Evolutionary conservation across 2,113 vertebrate genomes (phyloP).

Genomic region (Bos javanicus): DNA sequence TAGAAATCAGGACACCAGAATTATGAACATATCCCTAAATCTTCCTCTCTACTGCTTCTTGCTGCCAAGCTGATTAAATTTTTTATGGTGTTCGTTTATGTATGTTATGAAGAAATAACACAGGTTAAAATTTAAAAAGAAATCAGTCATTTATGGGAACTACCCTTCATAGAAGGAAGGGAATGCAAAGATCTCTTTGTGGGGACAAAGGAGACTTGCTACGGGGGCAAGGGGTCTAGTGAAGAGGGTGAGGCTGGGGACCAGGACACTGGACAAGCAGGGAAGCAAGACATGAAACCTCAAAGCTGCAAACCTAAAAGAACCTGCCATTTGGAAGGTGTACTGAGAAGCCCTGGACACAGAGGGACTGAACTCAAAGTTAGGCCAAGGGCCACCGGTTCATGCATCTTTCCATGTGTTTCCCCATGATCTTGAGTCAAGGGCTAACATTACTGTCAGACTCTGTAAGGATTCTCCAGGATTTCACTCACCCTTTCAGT

Average conservation of each 20-base stretch:
- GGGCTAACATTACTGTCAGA: not conserved
- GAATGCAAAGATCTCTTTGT: not conserved
- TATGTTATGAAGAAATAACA: not conserved
- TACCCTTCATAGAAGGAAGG: not conserved
- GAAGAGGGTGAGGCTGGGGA: no score
- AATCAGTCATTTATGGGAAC: not conserved
- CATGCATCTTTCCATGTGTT: not conserved
- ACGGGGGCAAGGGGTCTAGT: accelerated
- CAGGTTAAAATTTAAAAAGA: not conserved
- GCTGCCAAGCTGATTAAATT: not conserved
- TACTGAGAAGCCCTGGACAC: accelerated
- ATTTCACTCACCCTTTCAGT: not conserved
- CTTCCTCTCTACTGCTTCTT: not conserved
- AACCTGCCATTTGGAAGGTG: accelerated
- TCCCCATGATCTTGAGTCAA: not conserved
- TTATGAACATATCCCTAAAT: not conserved
- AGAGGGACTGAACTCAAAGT: accelerated
- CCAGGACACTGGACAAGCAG: not conserved
- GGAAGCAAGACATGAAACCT: accelerated
- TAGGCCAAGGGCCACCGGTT: accelerated
- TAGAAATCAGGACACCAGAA: not conserved
- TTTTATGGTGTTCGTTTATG: not conserved
- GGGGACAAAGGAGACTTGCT: not conserved
- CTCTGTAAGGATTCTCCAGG: not conserved
- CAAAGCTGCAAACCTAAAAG: not conserved